These are phyloP conservation scores for Diachasma alloeum DNA, from an alignment of 1,140 invertebrate species.

Conservation along the genomic window DNA sequence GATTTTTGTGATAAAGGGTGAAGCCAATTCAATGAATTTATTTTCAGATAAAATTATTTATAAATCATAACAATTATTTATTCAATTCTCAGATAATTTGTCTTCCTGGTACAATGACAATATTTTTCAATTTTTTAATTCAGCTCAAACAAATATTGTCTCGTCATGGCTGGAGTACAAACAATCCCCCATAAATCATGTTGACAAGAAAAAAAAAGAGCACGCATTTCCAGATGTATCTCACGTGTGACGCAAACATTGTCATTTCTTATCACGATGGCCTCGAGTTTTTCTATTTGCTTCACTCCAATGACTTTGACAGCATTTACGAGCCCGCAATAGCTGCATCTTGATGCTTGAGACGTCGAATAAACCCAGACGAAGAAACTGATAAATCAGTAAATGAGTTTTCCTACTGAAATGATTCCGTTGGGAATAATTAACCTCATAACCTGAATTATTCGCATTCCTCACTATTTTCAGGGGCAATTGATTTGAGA, in stretches of 20 bases:
- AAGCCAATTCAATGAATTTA: not conserved
- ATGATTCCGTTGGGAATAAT: not conserved
- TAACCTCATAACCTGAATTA: not conserved
- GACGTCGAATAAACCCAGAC: not conserved
- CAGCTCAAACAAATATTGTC: conserved; percentile 36
- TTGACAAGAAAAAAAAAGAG: not conserved
- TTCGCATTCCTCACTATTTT: not conserved
- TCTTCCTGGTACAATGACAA: not conserved
- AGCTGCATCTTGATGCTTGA: not conserved
- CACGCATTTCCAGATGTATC: not conserved
- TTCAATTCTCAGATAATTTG: not conserved
- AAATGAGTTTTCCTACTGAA: not conserved
- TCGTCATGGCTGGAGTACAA: conserved; percentile 24
- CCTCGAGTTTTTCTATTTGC: not conserved
- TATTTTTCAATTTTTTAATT: conserved; percentile 27
- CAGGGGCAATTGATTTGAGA: not conserved
- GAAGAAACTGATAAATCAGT: not conserved
- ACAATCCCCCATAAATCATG: conserved; percentile 34
- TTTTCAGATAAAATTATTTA: not conserved
- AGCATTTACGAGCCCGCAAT: not conserved
- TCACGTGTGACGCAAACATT: no score
- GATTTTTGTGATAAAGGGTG: not conserved
- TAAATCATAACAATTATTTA: not conserved
- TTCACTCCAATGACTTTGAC: not conserved
- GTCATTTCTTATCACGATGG: not conserved